Conservation (phyloP, 2,113 vertebrate species). For the Camelus bactrianus region DNA sequence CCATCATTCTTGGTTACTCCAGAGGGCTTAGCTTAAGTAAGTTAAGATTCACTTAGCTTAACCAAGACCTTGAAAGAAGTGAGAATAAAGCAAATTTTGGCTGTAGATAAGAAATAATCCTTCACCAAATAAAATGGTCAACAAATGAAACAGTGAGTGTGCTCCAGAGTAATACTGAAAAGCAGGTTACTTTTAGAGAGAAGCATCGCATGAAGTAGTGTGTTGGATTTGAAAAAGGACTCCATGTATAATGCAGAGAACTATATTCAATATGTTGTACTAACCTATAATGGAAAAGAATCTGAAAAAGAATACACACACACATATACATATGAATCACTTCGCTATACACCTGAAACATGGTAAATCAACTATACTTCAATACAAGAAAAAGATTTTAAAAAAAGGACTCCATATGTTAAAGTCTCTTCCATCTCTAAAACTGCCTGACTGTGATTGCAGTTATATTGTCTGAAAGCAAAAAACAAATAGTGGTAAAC, state of each 20-base stretch:
- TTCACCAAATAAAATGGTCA: background rate
- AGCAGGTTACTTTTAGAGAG: slow-evolving; percentile 23
- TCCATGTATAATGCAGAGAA: background rate
- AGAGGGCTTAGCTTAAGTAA: background rate
- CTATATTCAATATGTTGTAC: too few species aligned
- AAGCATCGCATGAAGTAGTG: background rate
- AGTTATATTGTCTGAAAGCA: background rate
- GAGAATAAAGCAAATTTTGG: background rate
- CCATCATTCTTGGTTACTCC: background rate
- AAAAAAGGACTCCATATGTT: background rate
- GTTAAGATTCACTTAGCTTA: background rate
- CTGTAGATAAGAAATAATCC: background rate
- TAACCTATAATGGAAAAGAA: too few species aligned
- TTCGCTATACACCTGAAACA: too few species aligned
- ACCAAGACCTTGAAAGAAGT: background rate
- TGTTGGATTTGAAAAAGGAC: background rate
- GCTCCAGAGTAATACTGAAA: background rate
- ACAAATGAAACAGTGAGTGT: background rate
- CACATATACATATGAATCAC: too few species aligned
- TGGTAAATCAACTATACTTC: too few species aligned
- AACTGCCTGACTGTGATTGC: background rate
- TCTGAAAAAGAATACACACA: too few species aligned
- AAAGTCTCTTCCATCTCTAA: background rate
- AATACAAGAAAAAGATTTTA: too few species aligned
- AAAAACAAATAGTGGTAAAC: slow-evolving; percentile 4